phyloP scores from a whole-genome alignment of 2,797 vertebrate species.

The Acrossocheilus wenchowensis region DNA sequence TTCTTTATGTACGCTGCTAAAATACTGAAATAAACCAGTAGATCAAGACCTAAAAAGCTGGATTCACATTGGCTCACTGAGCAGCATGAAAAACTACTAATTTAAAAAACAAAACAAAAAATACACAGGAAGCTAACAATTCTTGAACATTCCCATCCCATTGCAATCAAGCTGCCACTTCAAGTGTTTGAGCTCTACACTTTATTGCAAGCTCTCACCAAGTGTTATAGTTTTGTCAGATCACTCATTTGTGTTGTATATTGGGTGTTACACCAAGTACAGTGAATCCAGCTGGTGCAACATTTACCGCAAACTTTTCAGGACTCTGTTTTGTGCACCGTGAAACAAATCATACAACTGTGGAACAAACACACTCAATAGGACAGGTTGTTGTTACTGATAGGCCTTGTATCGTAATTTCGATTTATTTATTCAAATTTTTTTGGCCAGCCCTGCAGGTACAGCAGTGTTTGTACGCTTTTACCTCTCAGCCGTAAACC shows the following conservation, averaged over 20 bases:
- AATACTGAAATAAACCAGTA: background rate
- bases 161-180: conserved; percentile 4
- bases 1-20: background rate
- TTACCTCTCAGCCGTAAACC: background rate
- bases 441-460: background rate
- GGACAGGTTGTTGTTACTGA: background rate
- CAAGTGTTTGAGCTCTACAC: background rate
- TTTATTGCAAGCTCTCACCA: background rate
- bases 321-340: background rate
- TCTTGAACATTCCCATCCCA: background rate
- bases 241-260: background rate
- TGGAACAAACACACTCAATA: background rate
- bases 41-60: too few species aligned
- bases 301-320: background rate
- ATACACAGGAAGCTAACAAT: background rate
- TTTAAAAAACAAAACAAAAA: background rate
- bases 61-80: background rate
- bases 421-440: background rate
- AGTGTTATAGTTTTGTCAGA: conserved; percentile 6
- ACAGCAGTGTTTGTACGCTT: background rate
- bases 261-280: background rate
- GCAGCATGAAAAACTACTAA: background rate
- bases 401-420: background rate
- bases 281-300: background rate
- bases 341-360: background rate